Base-by-base conservation (phyloP, 1,140 invertebrate genomes). In the Hetaerina americana region DNA sequence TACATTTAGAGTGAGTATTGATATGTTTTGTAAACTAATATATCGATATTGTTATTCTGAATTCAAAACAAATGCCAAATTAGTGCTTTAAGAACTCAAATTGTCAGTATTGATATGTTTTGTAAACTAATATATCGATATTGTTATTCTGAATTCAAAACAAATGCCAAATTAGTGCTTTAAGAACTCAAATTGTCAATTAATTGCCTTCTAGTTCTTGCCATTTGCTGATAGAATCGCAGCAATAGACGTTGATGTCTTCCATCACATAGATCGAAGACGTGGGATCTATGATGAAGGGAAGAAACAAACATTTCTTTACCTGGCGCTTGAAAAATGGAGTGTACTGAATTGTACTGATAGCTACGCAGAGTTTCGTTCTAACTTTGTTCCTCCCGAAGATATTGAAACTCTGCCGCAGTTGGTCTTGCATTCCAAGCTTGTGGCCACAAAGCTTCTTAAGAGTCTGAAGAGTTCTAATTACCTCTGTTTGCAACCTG, bases 241-340 rank as follows among this genome's bases (percentile, higher is more conserved):
- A 75, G 86, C 89, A 74, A 92, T 96, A 40, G 90, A 95, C 78
- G 84, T 96, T 40, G 87, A 91, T 84, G 84, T 91, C 26, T 88
- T 90, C 72, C 90, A 94, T 71, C 89, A 88, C 80, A 85, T 93
- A 3, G 40, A 57, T 1, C 91, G 93, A 82, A 84, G 85, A 77
- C 86, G 91, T 79, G 40, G 40, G 3, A 82, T 84, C 69, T 82
- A 86, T 40, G 81, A 85, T 27, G 84, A 85, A 40, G 87, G 90
- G 75, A 87, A 90, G 72, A 79, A 81, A 40, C 87, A 89, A 75
- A 92, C 92, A 2, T 89, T 88, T 79, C 95, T 96, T 79, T 83
- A 88, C 77, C 85, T 92, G 78, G 86, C 92, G 0, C 77, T 96
- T n/a, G 83, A 89, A 74, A 95, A 95, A 85, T 96, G 94, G 94